phyloP scores from a whole-genome alignment of 2,888 invertebrate genomes.

The Tetheella fluctuosa region DNA sequence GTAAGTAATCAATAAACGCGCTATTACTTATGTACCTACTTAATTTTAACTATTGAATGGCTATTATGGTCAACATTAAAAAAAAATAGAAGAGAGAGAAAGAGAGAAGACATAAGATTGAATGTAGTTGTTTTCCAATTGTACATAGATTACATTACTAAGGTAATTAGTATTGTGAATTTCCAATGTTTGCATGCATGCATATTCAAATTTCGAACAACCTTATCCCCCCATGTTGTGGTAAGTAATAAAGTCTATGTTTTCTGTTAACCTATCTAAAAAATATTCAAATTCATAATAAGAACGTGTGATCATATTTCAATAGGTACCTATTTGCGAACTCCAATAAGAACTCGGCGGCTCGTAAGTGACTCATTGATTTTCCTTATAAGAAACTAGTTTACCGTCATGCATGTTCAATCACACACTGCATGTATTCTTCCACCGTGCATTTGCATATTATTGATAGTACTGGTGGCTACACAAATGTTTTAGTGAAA shows the following conservation, averaged over 20 bases:
- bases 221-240: constrained; percentile 21
- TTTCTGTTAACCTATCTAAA: too few species aligned
- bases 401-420: constrained; percentile 39
- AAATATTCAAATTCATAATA: not conserved
- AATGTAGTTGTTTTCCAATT: too few species aligned
- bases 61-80: too few species aligned
- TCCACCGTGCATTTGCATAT: constrained; percentile 33
- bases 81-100: too few species aligned
- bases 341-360: not conserved
- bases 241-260: not conserved
- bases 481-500: not conserved
- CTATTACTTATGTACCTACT: too few species aligned
- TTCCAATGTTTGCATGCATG: too few species aligned
- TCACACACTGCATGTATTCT: constrained; percentile 37
- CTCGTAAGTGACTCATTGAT: constrained; percentile 28
- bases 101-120: too few species aligned
- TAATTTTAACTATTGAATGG: too few species aligned
- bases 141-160: too few species aligned
- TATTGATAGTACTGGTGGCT: constrained; percentile 20
- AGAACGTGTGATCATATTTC: not conserved
- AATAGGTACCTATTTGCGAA: not conserved
- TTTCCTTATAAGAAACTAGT: constrained; percentile 37
- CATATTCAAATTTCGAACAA: too few species aligned
- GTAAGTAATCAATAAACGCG: too few species aligned
- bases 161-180: too few species aligned